Percentiles rank a stretch among this genome's conserved stretches.
phyloP scores from a whole-genome alignment of 2,113 vertebrate genomes.

The Melanostigma gelatinosum region DNA sequence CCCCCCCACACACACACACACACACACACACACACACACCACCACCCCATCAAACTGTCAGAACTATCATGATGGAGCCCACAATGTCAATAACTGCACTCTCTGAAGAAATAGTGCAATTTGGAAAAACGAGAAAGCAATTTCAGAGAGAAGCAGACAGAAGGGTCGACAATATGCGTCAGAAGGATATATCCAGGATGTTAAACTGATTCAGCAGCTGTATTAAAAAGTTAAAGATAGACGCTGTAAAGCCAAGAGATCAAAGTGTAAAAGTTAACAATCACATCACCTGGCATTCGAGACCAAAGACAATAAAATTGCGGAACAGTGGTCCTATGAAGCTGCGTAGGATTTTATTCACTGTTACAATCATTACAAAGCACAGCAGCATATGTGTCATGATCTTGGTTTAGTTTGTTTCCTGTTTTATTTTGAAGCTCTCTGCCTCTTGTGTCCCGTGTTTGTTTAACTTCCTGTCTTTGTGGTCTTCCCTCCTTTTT shows the following conservation, averaged over 20 bases:
- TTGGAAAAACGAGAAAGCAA: not conserved
- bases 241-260: not conserved
- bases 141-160: not conserved
- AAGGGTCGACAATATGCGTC: not conserved
- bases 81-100: not conserved
- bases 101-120: not conserved
- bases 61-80: constrained; percentile 4
- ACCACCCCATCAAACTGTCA: not conserved
- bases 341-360: no score
- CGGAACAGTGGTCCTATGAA: no score
- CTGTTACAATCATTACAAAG: no score
- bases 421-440: no score
- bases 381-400: no score
- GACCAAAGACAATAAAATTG: not conserved
- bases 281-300: not conserved
- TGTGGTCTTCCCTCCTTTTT: no score
- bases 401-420: no score
- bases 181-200: not conserved
- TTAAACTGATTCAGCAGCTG: constrained; percentile 1
- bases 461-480: no score
- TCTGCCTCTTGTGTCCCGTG: no score
- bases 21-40: not conserved
- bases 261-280: not conserved
- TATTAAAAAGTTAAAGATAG: constrained; percentile 6
- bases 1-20: not conserved